Percentiles rank a stretch among this genome's conserved stretches.
Conservation (phyloP, 2,888 invertebrate genomes). For the Mallateleia sp. region DNA sequence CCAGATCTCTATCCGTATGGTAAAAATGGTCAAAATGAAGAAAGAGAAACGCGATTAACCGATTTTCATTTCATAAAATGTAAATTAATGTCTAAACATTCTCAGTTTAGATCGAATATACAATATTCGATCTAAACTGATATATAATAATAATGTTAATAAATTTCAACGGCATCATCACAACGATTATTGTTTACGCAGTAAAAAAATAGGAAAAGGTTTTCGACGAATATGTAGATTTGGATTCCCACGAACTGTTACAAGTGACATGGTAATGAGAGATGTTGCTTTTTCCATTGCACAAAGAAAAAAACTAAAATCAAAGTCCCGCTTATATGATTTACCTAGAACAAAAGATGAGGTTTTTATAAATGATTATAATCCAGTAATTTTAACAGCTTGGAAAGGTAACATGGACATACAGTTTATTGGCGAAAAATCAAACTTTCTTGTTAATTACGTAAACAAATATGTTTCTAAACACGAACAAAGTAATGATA, state of each 20-base stretch:
- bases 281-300: conserved; percentile 74
- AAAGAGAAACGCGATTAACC: conserved; percentile 65
- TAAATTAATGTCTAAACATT: conserved; percentile 78
- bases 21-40: conserved; percentile 72
- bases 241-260: conserved; percentile 75
- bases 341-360: conserved; percentile 77
- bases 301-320: conserved; percentile 77
- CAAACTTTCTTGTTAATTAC: conserved; percentile 80
- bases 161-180: conserved; percentile 76
- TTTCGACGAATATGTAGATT: conserved; percentile 72
- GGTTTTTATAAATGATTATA: conserved; percentile 75
- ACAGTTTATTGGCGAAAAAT: conserved; percentile 81
- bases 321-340: conserved; percentile 82
- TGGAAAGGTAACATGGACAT: conserved; percentile 84
- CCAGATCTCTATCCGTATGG: conserved; percentile 76
- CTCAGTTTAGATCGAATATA: conserved; percentile 78
- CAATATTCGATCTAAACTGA: conserved; percentile 83
- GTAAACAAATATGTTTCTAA: conserved; percentile 83
- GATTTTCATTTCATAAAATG: conserved; percentile 77
- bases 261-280: conserved; percentile 60
- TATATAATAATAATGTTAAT: background rate
- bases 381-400: conserved; percentile 77
- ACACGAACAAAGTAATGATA: conserved; percentile 79
- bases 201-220: conserved; percentile 62
- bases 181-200: conserved; percentile 78